phyloP scores from a whole-genome alignment of 2,113 vertebrate genomes.

The Machaerirhynchus nigripectus region DNA sequence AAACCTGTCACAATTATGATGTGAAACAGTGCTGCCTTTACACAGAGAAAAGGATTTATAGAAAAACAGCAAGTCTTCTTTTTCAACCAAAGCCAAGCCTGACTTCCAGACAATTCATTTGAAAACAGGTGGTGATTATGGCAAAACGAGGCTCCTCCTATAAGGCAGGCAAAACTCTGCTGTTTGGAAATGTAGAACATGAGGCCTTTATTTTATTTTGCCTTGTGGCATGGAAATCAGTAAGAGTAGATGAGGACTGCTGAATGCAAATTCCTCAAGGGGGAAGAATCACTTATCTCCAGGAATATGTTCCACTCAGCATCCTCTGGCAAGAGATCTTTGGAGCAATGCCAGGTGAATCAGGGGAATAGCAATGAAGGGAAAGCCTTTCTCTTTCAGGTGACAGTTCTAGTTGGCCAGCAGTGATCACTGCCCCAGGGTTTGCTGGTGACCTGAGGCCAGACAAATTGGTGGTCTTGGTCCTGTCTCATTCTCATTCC shows the following conservation, averaged over 20 bases:
- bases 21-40: background rate
- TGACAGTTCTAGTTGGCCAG: background rate
- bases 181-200: background rate
- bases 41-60: background rate
- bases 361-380: background rate
- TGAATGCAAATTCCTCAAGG: background rate
- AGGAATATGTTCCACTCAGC: background rate
- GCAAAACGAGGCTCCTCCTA: background rate
- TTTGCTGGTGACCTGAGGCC: background rate
- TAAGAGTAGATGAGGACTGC: background rate
- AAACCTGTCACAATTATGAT: background rate
- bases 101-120: background rate
- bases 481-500: background rate
- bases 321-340: background rate
- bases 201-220: background rate
- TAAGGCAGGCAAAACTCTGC: background rate
- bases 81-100: background rate
- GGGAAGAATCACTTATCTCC: background rate
- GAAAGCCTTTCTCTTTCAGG: background rate
- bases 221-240: background rate
- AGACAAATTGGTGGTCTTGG: background rate
- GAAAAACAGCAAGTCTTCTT: background rate
- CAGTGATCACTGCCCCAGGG: background rate
- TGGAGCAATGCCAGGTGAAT: background rate
- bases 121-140: background rate